Percentiles rank a stretch among this genome's conserved stretches.
Conservation (phyloP, 2,797 vertebrate genomes). For the Pantherophis alleghaniensis region DNA sequence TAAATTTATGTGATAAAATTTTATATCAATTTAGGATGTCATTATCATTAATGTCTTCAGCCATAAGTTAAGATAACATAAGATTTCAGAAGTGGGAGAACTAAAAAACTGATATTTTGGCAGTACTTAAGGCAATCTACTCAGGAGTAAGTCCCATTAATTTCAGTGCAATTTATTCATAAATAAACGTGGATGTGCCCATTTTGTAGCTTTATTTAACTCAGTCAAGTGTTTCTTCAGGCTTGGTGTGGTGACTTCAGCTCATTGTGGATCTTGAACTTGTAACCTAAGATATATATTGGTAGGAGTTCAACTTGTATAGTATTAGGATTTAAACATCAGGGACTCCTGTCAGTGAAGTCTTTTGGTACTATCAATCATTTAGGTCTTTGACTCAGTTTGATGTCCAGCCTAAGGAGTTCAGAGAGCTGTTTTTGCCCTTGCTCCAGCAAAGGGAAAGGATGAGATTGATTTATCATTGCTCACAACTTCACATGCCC, state of each 20-base stretch:
- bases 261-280: neutral
- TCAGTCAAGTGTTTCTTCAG: neutral
- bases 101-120: conserved; percentile 44
- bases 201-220: neutral
- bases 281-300: neutral
- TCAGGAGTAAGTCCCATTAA: neutral
- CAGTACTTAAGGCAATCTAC: conserved; percentile 33
- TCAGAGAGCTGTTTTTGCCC: neutral
- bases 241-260: neutral
- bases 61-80: neutral
- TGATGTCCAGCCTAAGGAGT: neutral
- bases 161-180: neutral
- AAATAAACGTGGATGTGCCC: neutral
- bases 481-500: neutral
- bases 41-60: conserved; percentile 17
- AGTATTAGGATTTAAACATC: neutral
- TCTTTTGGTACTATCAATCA: neutral
- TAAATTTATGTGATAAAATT: conserved; percentile 10
- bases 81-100: conserved; percentile 20
- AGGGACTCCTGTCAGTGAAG: neutral
- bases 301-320: too few relatives aligned
- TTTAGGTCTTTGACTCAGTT: neutral
- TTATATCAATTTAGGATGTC: neutral
- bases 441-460: neutral
- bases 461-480: neutral